A percentile compares a stretch with the other conserved stretches of the same genome.
Evolutionary conservation across 1,140 invertebrate species (phyloP).

Genomic region (Drosophila lacertosa): DNA sequence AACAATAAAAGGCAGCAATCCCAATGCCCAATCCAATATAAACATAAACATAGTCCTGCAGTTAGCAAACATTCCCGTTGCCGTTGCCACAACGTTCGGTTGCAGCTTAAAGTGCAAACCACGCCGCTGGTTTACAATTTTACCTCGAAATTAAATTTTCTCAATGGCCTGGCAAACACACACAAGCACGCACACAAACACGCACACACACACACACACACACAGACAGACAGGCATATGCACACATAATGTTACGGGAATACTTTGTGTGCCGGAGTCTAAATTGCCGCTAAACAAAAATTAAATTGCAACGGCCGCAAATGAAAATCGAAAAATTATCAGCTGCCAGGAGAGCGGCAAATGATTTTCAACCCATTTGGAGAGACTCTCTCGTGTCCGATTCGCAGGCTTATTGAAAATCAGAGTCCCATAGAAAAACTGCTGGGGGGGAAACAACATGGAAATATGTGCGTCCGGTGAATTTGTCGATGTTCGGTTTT

Average conservation of each 20-base stretch:
- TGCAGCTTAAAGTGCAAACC: conserved; percentile 58
- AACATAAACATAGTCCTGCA: conserved; percentile 32
- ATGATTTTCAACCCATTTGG: conserved; percentile 38
- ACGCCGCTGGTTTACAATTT: conserved; percentile 58
- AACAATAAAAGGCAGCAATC: conserved; percentile 58
- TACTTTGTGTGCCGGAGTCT: conserved; percentile 21
- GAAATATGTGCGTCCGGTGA: conserved; percentile 49
- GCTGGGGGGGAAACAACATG: conserved; percentile 25
- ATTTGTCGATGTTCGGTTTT: conserved; percentile 52
- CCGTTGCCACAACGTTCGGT: not conserved
- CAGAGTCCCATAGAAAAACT: conserved; percentile 6
- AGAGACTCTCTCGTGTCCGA: conserved; percentile 4
- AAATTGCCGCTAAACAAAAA: conserved; percentile 60
- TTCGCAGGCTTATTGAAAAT: conserved; percentile 47
- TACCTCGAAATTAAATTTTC: conserved; percentile 75
- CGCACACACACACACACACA: conserved; percentile 2
- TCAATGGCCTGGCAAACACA: conserved; percentile 23
- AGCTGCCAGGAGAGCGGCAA: conserved; percentile 46
- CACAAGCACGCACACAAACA: not conserved
- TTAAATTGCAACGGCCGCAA: conserved; percentile 57
- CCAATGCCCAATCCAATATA: conserved; percentile 35
- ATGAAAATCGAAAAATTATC: conserved; percentile 67
- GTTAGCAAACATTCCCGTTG: conserved; percentile 25
- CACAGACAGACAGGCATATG: conserved; percentile 4
- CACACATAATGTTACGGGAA: not conserved